Conservation (phyloP, 2,113 vertebrate genomes). For the Raphicerus campestris region DNA sequence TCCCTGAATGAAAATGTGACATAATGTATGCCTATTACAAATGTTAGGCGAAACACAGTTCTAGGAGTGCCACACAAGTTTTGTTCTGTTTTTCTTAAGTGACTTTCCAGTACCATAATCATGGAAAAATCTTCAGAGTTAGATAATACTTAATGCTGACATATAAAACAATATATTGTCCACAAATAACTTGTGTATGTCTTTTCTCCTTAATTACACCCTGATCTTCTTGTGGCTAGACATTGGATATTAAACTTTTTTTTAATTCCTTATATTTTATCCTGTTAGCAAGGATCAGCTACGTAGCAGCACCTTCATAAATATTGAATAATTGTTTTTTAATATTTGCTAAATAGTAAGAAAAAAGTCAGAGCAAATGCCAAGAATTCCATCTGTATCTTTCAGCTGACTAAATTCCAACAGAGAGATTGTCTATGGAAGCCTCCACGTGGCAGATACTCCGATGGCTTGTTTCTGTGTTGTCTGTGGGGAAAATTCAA, state of each 20-base stretch:
- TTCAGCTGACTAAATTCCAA: not conserved
- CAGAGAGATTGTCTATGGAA: not conserved
- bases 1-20: not conserved
- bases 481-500: not conserved
- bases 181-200: not conserved
- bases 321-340: not conserved
- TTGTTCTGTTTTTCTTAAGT: not conserved
- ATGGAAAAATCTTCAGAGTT: not conserved
- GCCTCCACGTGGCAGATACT: not conserved
- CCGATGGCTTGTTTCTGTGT: not conserved
- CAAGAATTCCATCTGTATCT: not conserved
- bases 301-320: not conserved
- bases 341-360: slow-evolving; percentile 1
- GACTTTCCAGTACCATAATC: not conserved
- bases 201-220: not conserved
- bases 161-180: slow-evolving; percentile 23
- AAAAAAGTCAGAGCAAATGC: slow-evolving; percentile 9
- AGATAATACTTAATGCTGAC: not conserved
- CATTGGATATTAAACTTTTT: not conserved
- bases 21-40: not conserved
- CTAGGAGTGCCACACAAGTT: not conserved
- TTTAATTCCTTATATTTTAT: not conserved
- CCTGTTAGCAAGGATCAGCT: slow-evolving; percentile 3
- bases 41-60: not conserved
- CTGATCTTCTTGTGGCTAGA: not conserved